Conservation (phyloP, 1,140 invertebrate species). For the Drosophila littoralis region DNA sequence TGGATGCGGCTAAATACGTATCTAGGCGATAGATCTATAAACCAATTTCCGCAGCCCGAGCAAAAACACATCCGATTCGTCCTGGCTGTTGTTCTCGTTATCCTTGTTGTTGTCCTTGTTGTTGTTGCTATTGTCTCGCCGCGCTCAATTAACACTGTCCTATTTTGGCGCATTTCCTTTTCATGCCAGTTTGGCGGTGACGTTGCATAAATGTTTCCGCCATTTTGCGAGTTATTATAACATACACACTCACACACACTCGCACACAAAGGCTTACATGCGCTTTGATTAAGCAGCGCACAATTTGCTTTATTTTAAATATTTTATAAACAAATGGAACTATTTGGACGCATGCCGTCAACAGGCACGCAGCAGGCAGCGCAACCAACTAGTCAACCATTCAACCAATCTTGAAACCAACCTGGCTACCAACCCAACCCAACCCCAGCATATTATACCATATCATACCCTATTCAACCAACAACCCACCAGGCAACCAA, state of each 20-base stretch:
- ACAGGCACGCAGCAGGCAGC: constrained; percentile 23
- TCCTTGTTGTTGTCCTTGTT: neutral
- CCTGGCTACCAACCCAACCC: constrained; percentile 5
- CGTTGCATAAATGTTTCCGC: constrained; percentile 62
- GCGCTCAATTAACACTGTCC: constrained; percentile 69
- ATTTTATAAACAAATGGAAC: constrained; percentile 77
- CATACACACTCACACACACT: constrained; percentile 8
- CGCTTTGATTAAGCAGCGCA: constrained; percentile 70
- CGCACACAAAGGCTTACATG: constrained; percentile 29
- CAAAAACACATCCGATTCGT: constrained; percentile 50
- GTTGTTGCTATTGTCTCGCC: constrained; percentile 47
- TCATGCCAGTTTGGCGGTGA: constrained; percentile 51
- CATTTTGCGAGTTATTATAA: constrained; percentile 46
- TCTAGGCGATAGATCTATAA: constrained; percentile 68
- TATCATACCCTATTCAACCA: no score
- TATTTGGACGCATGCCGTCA: constrained; percentile 56
- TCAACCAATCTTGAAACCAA: constrained; percentile 9
- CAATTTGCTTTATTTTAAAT: constrained; percentile 69
- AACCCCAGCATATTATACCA: neutral
- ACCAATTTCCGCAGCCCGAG: constrained; percentile 66
- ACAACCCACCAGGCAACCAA: constrained; percentile 22
- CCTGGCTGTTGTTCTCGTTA: constrained; percentile 9
- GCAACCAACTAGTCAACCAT: neutral
- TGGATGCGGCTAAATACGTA: constrained; percentile 61
- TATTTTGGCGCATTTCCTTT: constrained; percentile 71